Conservation (phyloP, 2,113 vertebrate genomes). For the Tauraco erythrolophus region DNA sequence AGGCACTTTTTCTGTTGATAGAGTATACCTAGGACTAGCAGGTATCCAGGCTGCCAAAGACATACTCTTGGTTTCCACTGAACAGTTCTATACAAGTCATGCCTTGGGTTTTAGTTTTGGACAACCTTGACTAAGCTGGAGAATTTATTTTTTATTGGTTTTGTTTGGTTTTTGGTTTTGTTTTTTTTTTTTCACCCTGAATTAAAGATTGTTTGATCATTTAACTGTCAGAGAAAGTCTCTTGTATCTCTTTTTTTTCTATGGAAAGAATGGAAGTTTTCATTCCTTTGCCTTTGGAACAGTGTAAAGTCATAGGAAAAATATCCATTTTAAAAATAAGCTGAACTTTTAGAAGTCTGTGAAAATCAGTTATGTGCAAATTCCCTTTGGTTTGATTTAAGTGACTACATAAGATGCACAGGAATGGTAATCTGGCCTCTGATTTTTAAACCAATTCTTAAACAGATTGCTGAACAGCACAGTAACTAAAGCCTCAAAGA, state of each 20-base stretch:
- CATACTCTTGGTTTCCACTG: background rate
- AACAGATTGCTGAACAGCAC: background rate
- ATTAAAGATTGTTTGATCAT: background rate
- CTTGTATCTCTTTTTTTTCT: background rate
- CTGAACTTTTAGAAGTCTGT: background rate
- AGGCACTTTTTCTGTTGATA: background rate
- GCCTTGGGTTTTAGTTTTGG: background rate
- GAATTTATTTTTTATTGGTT: background rate
- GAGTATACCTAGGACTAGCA: background rate
- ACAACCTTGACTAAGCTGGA: background rate
- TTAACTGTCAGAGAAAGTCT: background rate
- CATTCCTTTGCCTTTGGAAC: background rate
- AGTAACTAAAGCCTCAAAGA: background rate
- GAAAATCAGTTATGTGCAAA: background rate
- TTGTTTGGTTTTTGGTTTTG: background rate
- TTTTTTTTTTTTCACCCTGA: background rate
- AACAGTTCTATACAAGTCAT: background rate
- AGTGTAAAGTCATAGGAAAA: background rate
- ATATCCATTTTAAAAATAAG: background rate
- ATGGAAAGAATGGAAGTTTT: background rate
- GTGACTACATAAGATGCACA: background rate
- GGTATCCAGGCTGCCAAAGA: background rate
- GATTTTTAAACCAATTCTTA: too few relatives aligned
- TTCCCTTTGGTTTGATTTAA: constrained; percentile 30
- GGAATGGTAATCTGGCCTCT: background rate